Evolutionary conservation across 2,797 vertebrate species (phyloP), one percentile per base, ranked within the genome.

Genomic region (Sphenopsis melanotis): DNA sequence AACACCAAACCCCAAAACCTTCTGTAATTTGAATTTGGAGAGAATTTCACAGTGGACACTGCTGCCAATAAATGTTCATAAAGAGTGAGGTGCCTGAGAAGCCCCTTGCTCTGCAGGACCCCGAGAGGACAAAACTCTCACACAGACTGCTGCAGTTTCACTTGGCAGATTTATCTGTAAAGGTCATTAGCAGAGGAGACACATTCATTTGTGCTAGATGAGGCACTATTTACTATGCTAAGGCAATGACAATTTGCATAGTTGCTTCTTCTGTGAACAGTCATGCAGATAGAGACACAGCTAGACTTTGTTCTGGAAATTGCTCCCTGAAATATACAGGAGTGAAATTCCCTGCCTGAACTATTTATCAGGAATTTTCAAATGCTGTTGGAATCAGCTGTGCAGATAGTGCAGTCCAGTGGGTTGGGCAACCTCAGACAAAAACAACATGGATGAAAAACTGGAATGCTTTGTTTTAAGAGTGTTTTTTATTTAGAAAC

Each of bases 131-230:
- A 10, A 6, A 75, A 20, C 36, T 82, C 47, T 80, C 52, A 22
- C 0, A 0, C 44, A 46, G 75, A 52, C 70, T 93, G 68, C 84
- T 90, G 15, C 37, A 22, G 41, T 68, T 87, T 52, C 81, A 11
- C 59, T 57, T 91, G 75, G 57, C 90, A 91, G 71, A 66, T 91
- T 65, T 66, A 57, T 68, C 66, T 57, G 50, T 65, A 89, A 86
- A 90, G 87, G 91, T 90, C 90, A 66, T 94, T 97, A 95, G 27
- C 83, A 87, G 83, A 80, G 69, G 77, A 93, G 84, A 68, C 14
- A 47, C 74, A 52, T 92, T 91, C 75, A 92, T 89, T 91, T 93
- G 64, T 78, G 71, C 82, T 93, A 72, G 47, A 68, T 92, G 85
- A 94, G 77, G 39, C 69, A 41, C 11, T 86, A 49, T 95, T 96